phyloP scores from a whole-genome alignment of 2,113 vertebrate species.

The Butastur rufipennis region DNA sequence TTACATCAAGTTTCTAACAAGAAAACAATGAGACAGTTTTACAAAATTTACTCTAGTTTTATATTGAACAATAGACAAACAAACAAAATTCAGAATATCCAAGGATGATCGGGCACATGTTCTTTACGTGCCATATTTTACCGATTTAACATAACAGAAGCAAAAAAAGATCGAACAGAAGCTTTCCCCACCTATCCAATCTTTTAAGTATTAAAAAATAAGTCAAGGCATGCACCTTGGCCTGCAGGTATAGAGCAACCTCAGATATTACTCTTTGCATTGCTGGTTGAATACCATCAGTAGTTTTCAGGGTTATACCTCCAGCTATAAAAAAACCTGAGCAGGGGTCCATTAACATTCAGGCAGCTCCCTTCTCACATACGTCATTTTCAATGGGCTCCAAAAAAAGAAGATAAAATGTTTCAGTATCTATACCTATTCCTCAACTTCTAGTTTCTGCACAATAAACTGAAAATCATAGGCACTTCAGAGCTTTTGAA shows the following conservation, averaged over 20 bases:
- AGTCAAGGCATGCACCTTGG: background rate
- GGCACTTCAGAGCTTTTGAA: background rate
- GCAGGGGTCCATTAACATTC: background rate
- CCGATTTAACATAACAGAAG: background rate
- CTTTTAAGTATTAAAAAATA: background rate
- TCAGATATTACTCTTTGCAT: background rate
- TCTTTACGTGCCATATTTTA: background rate
- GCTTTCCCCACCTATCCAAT: background rate
- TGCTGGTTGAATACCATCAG: background rate
- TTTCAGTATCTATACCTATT: background rate
- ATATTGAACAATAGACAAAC: background rate
- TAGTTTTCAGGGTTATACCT: background rate
- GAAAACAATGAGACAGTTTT: background rate
- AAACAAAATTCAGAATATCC: background rate
- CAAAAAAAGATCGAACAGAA: background rate
- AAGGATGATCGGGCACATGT: background rate
- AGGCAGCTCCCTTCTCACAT: background rate
- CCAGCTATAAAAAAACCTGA: background rate
- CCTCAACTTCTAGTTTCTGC: background rate
- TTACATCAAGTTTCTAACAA: slow-evolving; percentile 78
- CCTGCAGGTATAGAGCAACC: background rate
- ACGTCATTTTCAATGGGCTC: background rate
- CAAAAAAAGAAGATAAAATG: background rate
- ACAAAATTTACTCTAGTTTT: background rate
- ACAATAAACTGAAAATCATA: background rate